Base-by-base conservation (phyloP, 2,113 vertebrate genomes). In the Polypterus bichir region DNA sequence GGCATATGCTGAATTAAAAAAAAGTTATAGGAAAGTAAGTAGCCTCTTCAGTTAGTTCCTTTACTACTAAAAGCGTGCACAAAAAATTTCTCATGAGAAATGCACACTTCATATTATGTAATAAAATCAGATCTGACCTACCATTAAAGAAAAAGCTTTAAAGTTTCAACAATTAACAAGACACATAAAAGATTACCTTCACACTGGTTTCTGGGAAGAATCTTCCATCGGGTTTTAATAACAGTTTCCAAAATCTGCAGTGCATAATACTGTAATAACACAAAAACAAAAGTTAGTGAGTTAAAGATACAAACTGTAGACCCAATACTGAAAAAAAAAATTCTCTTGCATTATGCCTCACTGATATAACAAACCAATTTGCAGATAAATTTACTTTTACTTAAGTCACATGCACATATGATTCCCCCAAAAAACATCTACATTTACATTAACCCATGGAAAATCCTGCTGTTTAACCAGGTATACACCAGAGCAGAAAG, bases 211-310 rank as follows among this genome's bases (percentile, higher is more conserved):
- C 95, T 89, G 5, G 95, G 95, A 55, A 98, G 91, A 80, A 98
- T 94, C 84, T 98, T 98, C 95, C 95, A 98, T 73, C 95, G 91
- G 67, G 94, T 97, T 89, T 97, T 97, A 76, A 97, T 97, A 79
- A 97, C 95, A 1, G 90, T 90, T 85, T 98, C 95, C 79, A 98
- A 85, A 77, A 98, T 98, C 83, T 98, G 95, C 72, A 97, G 89
- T 48, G 93, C 94, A 75, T 98, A 97, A 80, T 98, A 98, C 95
- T 98, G 88, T 81, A 94, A 92, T 84, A 88, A 86, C 55, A 83
- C 65, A 62, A 78, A 7, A 59, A 83, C 67, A 44, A 9, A 9
- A 7, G 70, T 68, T 56, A 74, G 52, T 57, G 56, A 45, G 5
- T 58, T 44, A 45, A 45, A 58, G 9, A 5, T 58, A 6, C 52